Evolutionary conservation across 1,140 invertebrate genomes (phyloP), one percentile per base, ranked within the genome.

Genomic region (Bombus waltoni): DNA sequence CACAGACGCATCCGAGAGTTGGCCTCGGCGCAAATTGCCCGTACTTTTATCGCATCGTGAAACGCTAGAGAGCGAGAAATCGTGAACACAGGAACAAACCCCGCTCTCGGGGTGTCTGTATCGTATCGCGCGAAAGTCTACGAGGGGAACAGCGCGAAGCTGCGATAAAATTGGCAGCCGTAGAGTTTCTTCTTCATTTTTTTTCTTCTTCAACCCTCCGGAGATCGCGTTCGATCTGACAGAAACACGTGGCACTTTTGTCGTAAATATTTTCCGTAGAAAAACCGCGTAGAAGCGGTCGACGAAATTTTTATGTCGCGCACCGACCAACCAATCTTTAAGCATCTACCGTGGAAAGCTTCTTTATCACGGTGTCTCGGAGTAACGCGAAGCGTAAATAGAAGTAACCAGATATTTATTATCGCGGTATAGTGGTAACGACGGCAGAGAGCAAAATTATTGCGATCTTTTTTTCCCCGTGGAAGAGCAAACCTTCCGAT

Each of bases 81-180:
- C 82, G 71, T 40, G 81, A 66, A 5, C 25, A 5, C 25, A 35
- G 71, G 65, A 57, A 83, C 32, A 59, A 78, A 71, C 74, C 42
- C 28, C 25, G 22, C 32, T 70, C n/a, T 62, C 28, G 59, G 10
- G 59, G 10, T 62, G n/a, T 53, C 47, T 53, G 8, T 53, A 53
- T 53, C 18, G 47, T n/a, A 62, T 62, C 11, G 59, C 13, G 18
- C n/a, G n/a, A 22, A 53, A 53, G 47, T 53, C 47, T 53, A 53
- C 2, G 47, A 53, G 8, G 47, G 6, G 22, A 53, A 53, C 40
- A 5, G n/a, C 25, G n/a, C n/a, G n/a, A 0, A 11, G 28, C 11
- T 15, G 73, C 6, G 10, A 32, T 42, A 40, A 59, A 78, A 70
- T 83, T 83, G 74, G 47, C 65, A 78, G 18, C 32, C 8, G 22